Conservation (phyloP, 2,888 invertebrate genomes). For the Nematopogon swammerdamellus region DNA sequence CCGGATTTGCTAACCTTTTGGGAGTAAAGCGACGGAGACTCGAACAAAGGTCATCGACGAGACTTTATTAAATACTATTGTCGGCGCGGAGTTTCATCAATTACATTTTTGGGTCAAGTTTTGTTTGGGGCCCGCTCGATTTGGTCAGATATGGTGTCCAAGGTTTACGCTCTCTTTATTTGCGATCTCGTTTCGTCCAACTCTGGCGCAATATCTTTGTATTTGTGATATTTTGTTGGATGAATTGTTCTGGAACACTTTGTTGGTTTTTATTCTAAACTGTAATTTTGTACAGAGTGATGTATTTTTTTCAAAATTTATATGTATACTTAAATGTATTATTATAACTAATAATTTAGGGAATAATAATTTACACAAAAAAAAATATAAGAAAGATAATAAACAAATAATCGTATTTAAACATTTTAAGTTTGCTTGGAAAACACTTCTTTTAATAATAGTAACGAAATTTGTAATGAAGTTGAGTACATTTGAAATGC, state of each 20-base stretch:
- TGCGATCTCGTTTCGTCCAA: slow-evolving; percentile 51
- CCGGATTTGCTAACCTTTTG: neutral
- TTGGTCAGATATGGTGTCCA: slow-evolving; percentile 53
- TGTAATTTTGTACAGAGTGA: no score
- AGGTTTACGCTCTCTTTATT: slow-evolving; percentile 55
- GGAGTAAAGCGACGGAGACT: neutral
- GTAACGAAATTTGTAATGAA: no score
- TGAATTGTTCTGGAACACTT: neutral
- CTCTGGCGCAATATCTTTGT: slow-evolving; percentile 49
- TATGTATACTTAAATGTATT: no score
- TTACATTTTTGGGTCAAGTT: slow-evolving; percentile 49
- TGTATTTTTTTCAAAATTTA: no score
- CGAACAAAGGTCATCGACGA: neutral
- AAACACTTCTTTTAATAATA: no score
- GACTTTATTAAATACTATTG: slow-evolving; percentile 8
- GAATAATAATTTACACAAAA: no score
- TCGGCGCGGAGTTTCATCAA: slow-evolving; percentile 29
- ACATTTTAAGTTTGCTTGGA: no score
- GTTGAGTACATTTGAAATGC: no score
- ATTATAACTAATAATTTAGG: no score
- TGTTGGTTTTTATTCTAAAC: no score
- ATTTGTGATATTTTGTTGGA: slow-evolving; percentile 8
- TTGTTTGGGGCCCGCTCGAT: slow-evolving; percentile 50
- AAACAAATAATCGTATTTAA: no score
- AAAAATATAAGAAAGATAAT: no score